phyloP scores from a whole-genome alignment of 1,140 invertebrate species.

The Aphis gossypii region DNA sequence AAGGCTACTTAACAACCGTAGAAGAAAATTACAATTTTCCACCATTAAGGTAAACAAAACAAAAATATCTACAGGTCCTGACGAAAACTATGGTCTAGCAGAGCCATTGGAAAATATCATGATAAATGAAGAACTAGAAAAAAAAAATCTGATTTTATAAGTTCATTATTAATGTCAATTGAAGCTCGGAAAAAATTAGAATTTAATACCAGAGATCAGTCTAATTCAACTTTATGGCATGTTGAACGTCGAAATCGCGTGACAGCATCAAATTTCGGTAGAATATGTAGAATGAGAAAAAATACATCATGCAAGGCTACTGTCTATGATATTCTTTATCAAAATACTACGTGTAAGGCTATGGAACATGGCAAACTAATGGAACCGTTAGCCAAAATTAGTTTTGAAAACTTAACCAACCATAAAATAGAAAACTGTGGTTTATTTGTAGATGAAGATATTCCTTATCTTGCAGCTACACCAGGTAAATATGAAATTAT shows the following conservation, averaged over 20 bases:
- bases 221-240: background rate
- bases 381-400: background rate
- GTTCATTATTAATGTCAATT: background rate
- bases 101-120: background rate
- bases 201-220: background rate
- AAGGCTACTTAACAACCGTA: too few species aligned
- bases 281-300: background rate
- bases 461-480: slow-evolving; percentile 14
- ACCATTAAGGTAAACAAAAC: too few species aligned
- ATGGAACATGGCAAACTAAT: background rate
- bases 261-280: too few species aligned
- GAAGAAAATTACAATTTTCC: too few species aligned
- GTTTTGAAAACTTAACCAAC: background rate
- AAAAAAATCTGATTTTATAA: background rate
- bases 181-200: background rate
- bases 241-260: background rate
- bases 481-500: slow-evolving; percentile 14
- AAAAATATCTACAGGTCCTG: too few species aligned
- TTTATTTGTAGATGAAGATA: background rate
- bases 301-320: background rate
- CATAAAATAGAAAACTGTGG: background rate
- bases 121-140: background rate
- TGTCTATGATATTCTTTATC: background rate
- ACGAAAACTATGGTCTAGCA: too few species aligned
- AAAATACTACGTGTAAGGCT: background rate